A percentile compares a stretch with the other conserved stretches of the same genome.
Conservation (phyloP, 2,797 vertebrate species). For the Lemur catta region DNA sequence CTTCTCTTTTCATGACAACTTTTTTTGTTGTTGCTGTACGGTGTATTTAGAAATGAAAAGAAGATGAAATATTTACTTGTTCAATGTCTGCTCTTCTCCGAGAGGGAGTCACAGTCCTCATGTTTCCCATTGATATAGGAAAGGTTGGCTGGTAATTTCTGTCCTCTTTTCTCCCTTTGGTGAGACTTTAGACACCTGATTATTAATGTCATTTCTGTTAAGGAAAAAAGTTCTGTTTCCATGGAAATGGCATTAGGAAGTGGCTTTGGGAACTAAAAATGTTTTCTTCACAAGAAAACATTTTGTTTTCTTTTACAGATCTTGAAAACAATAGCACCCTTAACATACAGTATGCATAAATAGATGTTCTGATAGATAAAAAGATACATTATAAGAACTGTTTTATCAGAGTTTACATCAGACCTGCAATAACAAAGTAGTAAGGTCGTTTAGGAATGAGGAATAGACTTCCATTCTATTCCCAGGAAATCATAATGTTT, state of each 20-base stretch:
- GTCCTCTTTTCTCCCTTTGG: constrained; percentile 69
- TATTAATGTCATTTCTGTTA: constrained; percentile 81
- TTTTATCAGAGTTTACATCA: constrained; percentile 40
- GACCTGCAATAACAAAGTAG: neutral
- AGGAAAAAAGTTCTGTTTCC: constrained; percentile 76
- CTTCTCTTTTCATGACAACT: neutral
- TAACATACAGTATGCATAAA: constrained; percentile 33
- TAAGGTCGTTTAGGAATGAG: neutral
- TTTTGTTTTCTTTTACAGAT: constrained; percentile 69
- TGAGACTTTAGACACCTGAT: constrained; percentile 77
- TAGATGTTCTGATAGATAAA: constrained; percentile 53
- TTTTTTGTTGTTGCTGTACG: neutral
- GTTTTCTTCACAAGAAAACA: constrained; percentile 63
- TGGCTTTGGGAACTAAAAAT: constrained; percentile 65
- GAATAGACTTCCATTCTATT: neutral
- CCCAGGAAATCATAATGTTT: neutral
- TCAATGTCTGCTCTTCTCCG: constrained; percentile 13
- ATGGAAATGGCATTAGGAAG: constrained; percentile 81
- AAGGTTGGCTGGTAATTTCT: constrained; percentile 74
- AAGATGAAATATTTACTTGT: neutral
- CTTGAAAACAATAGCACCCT: constrained; percentile 50
- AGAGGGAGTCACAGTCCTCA: neutral
- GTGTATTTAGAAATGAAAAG: constrained; percentile 5
- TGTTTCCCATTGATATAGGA: neutral
- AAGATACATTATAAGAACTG: constrained; percentile 20